Evolutionary conservation across 2,797 vertebrate genomes (phyloP), one percentile per base, ranked within the genome.

Genomic region (Prunella strophiata): DNA sequence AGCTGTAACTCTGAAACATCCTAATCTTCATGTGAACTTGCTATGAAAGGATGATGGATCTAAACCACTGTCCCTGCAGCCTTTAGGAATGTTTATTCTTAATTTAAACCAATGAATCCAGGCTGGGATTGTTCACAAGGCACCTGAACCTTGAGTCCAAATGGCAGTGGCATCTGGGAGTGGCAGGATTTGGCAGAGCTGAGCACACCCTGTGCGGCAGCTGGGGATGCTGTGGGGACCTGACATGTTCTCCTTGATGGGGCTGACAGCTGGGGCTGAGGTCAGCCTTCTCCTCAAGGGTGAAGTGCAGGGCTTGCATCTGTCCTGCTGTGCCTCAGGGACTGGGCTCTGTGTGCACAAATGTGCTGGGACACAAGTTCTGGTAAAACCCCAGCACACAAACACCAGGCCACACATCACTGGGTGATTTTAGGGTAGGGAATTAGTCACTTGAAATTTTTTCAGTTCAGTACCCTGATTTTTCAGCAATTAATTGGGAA

Each of bases 161-260:
- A 17, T 1, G 34, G 63, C 73, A 73, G 38, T 5, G 32, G 40
- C 15, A 18, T 3, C 23, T 50, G 30, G 62, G 52, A 51, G 29
- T 0, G 43, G 67, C 43, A 47, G 74, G 50, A 16, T 66, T 58
- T 55, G 73, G 54, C 45, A 63, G 73, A 63, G 88, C 52, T 43
- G 59, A 1, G 42, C 13, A 16, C 3, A 9, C 9, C 50, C 67
- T 4, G 57, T 11, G 72, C 68, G 40, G 48, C 84, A 59, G 80
- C n/a, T 36, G 13, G 6, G 2, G 79, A 21, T 20, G 77, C 62
- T 34, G 3, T 3, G 26, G 52, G 34, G 63, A 7, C 19, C 62
- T 21, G 66, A 40, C 0, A 1, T 2, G 25, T 3, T 34, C n/a
- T 7, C 3, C 2, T 6, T 1, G 36, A 10, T 3, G 52, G 45